Percentiles rank a stretch among this genome's conserved stretches.
These are phyloP conservation scores for Myotis daubentonii DNA, from an alignment of 2,797 vertebrate genomes.

Conservation along the genomic window DNA sequence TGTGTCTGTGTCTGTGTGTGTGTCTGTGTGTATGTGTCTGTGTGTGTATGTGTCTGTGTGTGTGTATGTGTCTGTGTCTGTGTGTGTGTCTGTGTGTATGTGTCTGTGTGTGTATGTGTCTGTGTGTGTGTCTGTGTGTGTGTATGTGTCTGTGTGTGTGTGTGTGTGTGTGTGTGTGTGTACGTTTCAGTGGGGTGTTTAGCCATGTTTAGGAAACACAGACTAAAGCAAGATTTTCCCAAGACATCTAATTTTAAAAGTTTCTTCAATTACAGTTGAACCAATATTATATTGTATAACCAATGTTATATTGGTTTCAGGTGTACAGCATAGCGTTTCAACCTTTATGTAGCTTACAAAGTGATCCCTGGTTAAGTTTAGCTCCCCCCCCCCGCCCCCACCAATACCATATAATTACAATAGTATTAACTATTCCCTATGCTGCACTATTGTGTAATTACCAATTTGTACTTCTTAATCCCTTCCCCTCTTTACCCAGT, in stretches of 20 bases:
- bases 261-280: background rate
- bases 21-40: too few species aligned
- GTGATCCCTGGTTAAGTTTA: background rate
- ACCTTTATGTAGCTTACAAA: background rate
- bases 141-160: too few species aligned
- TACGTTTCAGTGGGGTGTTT: background rate
- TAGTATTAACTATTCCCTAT: background rate
- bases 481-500: background rate
- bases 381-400: too few species aligned
- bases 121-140: too few species aligned
- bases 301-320: background rate
- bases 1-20: too few species aligned
- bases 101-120: too few species aligned
- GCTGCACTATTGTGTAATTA: background rate
- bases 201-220: background rate
- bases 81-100: too few species aligned
- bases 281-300: too few species aligned
- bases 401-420: background rate
- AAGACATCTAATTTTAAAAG: background rate
- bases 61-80: too few species aligned
- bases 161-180: rapidly evolving
- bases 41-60: too few species aligned
- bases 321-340: background rate
- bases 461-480: background rate
- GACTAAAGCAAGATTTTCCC: background rate